Conservation (phyloP, 2,113 vertebrate genomes). For the Actenoides hombroni region DNA sequence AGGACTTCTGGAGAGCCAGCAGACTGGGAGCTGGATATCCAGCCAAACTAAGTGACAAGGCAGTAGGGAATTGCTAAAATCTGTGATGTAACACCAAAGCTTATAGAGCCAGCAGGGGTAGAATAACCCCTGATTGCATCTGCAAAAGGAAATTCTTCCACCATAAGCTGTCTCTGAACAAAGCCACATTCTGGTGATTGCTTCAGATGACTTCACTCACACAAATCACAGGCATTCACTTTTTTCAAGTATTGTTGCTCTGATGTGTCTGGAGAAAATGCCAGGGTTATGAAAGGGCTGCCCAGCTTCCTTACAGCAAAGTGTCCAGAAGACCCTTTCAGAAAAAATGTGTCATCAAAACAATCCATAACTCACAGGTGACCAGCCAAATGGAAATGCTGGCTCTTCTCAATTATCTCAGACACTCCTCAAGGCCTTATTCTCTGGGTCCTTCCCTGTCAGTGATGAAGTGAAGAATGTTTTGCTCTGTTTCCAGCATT, state of each 20-base stretch:
- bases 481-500: background rate
- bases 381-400: background rate
- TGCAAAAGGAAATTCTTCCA: background rate
- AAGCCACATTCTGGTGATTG: background rate
- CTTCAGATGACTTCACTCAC: rapidly evolving
- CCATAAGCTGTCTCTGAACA: background rate
- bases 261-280: background rate
- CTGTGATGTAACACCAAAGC: conserved; percentile 8
- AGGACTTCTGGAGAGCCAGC: background rate
- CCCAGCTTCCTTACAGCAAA: background rate
- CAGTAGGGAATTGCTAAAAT: conserved; percentile 2
- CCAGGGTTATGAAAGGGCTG: background rate
- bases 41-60: background rate
- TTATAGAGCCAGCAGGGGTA: background rate
- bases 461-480: background rate
- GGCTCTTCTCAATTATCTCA: background rate
- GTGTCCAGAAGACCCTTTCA: background rate
- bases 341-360: background rate
- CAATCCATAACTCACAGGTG: background rate
- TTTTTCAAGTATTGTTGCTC: background rate
- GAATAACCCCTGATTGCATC: background rate
- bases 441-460: background rate
- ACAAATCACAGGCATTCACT: background rate
- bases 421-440: background rate
- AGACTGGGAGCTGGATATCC: background rate